phyloP scores from a whole-genome alignment of 2,888 invertebrate species.

The Andrena minutula region DNA sequence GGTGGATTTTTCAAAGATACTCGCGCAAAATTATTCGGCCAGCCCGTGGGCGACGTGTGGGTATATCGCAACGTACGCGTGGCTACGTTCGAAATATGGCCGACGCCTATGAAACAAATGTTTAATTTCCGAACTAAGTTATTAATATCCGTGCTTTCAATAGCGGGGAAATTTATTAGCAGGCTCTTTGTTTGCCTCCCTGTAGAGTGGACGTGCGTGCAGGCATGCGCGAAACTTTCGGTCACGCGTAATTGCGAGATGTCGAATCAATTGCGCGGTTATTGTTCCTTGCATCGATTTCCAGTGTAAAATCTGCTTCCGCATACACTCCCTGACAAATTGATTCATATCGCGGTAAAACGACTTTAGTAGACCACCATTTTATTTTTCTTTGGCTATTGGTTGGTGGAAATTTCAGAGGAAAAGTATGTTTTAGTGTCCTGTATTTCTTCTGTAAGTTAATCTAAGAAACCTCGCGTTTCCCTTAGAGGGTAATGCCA shows the following conservation, averaged over 20 bases:
- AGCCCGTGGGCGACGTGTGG: neutral
- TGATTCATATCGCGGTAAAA: neutral
- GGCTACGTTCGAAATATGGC: conserved; percentile 20
- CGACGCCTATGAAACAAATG: conserved; percentile 43
- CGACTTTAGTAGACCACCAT: too few species aligned
- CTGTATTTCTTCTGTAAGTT: too few species aligned
- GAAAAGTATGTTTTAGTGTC: too few species aligned
- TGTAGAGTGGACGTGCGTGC: conserved; percentile 10
- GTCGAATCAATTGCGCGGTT: conserved; percentile 51
- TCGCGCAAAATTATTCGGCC: conserved; percentile 33
- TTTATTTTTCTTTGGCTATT: too few species aligned
- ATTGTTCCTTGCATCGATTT: conserved; percentile 43
- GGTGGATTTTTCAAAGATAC: conserved; percentile 51
- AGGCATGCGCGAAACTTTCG: conserved; percentile 31
- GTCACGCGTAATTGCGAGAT: conserved; percentile 33
- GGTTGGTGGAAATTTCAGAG: too few species aligned
- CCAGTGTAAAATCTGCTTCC: conserved; percentile 25
- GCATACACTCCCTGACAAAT: conserved; percentile 4
- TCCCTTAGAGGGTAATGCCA: too few species aligned
- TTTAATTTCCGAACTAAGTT: conserved; percentile 48
- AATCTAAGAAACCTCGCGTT: too few species aligned
- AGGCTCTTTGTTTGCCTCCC: conserved; percentile 42
- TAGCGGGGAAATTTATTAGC: conserved; percentile 48
- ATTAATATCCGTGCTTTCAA: conserved; percentile 46
- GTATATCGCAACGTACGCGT: neutral